These are phyloP conservation scores for Coregonus suidteri DNA, from an alignment of 2,797 vertebrate species.

Conservation along the genomic window DNA sequence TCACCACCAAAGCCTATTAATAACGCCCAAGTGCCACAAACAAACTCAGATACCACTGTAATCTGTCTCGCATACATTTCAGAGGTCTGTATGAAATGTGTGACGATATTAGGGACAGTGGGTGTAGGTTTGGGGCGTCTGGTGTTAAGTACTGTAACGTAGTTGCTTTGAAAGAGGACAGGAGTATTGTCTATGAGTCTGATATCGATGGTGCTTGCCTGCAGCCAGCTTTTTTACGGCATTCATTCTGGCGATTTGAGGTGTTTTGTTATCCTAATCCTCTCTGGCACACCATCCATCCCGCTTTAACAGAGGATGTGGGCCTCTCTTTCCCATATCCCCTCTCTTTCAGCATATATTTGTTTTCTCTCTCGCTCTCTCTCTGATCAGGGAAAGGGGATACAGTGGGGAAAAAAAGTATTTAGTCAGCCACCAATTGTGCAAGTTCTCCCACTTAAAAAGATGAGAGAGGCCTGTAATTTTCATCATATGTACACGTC, in stretches of 20 bases:
- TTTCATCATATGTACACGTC: no score
- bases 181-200: background rate
- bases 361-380: background rate
- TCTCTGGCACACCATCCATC: slow-evolving; percentile 49
- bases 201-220: slow-evolving; percentile 21
- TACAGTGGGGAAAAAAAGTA: no score
- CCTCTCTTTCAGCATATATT: background rate
- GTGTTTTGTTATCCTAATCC: slow-evolving; percentile 48
- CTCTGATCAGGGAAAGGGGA: background rate
- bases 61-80: background rate
- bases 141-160: slow-evolving; percentile 13
- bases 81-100: background rate
- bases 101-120: background rate
- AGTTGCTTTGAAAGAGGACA: slow-evolving; percentile 8
- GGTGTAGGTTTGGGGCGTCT: background rate
- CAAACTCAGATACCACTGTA: background rate
- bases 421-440: no score
- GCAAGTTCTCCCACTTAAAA: no score
- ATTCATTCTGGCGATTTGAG: slow-evolving; percentile 12
- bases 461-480: no score
- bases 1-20: slow-evolving; percentile 55
- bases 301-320: slow-evolving; percentile 39
- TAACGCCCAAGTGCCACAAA: slow-evolving; percentile 48
- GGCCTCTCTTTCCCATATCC: slow-evolving; percentile 7
- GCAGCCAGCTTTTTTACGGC: slow-evolving; percentile 39